Conservation (phyloP, 2,797 vertebrate genomes). For the Poecilia gillii region DNA sequence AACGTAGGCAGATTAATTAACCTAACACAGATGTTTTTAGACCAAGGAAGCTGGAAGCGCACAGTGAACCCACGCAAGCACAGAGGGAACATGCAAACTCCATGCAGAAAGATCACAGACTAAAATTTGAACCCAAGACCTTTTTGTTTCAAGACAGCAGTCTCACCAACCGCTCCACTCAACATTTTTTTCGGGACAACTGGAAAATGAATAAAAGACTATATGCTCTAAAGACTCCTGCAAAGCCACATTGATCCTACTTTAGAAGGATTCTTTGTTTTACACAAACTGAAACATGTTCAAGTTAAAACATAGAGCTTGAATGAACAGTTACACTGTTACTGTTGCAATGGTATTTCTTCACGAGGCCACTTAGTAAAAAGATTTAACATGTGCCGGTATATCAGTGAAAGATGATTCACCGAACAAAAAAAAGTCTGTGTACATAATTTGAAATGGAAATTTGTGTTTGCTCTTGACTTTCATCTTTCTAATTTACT, state of each 20-base stretch:
- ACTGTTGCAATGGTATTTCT: not conserved
- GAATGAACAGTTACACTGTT: not conserved
- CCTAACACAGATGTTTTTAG: not conserved
- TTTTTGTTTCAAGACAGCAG: not conserved
- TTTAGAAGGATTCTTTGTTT: not conserved
- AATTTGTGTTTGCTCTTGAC: conserved; percentile 45
- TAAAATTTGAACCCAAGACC: not conserved
- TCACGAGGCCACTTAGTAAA: not conserved
- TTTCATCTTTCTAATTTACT: conserved; percentile 52
- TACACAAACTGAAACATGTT: not conserved
- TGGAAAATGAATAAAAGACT: not conserved
- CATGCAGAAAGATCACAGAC: not conserved
- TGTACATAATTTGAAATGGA: conserved; percentile 50
- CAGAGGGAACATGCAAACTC: not conserved
- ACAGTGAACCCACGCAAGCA: not conserved
- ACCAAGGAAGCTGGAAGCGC: not conserved
- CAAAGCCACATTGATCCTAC: not conserved
- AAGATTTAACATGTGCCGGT: conserved; percentile 26
- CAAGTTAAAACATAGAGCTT: not conserved
- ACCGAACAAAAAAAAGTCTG: conserved; percentile 23
- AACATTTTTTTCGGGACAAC: not conserved
- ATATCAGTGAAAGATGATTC: conserved; percentile 33
- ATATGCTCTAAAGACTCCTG: not conserved
- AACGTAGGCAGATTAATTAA: not conserved
- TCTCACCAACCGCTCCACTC: not conserved